Percentiles rank a stretch among this genome's conserved stretches.
Conservation (phyloP, 2,888 invertebrate genomes). For the Nezara viridula region DNA sequence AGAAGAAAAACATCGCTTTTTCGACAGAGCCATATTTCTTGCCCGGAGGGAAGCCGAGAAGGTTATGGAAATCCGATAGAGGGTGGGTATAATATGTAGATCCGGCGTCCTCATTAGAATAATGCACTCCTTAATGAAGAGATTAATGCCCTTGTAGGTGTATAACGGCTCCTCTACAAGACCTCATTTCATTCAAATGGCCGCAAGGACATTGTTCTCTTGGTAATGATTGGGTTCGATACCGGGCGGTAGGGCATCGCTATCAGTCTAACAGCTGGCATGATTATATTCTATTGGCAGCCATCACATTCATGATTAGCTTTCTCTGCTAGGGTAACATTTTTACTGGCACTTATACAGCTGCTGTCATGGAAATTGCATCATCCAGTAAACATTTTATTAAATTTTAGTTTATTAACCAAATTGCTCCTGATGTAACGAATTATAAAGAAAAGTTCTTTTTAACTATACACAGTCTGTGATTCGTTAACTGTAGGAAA, state of each 20-base stretch:
- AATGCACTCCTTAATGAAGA: conserved; percentile 52
- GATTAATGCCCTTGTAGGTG: conserved; percentile 54
- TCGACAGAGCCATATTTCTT: conserved; percentile 46
- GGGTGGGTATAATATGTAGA: conserved; percentile 50
- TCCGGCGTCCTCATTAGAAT: conserved; percentile 45
- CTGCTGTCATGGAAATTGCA: too few relatives aligned
- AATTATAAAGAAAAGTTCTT: too few relatives aligned
- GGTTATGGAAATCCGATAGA: conserved; percentile 54
- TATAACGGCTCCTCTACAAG: conserved; percentile 48
- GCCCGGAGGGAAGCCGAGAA: neutral
- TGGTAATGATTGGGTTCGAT: conserved; percentile 35
- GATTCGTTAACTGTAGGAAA: too few relatives aligned
- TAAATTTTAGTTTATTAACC: too few relatives aligned
- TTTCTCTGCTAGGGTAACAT: neutral
- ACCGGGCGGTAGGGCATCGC: neutral
- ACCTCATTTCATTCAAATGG: conserved; percentile 51
- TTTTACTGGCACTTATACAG: too few relatives aligned
- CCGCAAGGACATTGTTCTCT: conserved; percentile 41
- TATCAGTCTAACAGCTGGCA: neutral
- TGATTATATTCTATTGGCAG: neutral
- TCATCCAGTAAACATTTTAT: too few relatives aligned
- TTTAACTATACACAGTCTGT: too few relatives aligned
- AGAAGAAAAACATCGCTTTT: conserved; percentile 46
- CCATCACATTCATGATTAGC: neutral
- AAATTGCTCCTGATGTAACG: too few relatives aligned